A percentile compares a stretch with the other conserved stretches of the same genome.
Conservation (phyloP, 2,888 invertebrate genomes). For the Stenotaenia linearis region DNA sequence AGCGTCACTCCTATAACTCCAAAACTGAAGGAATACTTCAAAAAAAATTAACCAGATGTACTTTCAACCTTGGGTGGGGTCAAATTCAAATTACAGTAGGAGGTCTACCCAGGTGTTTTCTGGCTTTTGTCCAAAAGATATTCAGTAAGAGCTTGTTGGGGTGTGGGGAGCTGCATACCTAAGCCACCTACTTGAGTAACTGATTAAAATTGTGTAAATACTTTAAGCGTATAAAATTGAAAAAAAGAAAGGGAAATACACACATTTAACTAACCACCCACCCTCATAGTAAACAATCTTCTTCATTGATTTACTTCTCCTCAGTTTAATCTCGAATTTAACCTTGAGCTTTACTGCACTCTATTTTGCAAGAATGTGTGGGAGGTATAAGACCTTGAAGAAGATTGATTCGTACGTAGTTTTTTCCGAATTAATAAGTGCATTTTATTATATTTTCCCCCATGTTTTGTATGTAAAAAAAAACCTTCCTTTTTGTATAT, state of each 20-base stretch:
- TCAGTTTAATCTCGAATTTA: background rate
- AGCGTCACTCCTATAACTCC: no score
- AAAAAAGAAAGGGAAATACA: background rate
- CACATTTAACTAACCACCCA: background rate
- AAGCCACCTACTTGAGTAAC: constrained; percentile 17
- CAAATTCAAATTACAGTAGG: constrained; percentile 24
- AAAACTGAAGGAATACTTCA: constrained; percentile 5
- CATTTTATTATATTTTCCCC: background rate
- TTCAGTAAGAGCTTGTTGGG: constrained; percentile 5
- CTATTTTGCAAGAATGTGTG: constrained; percentile 11
- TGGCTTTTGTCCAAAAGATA: constrained; percentile 20
- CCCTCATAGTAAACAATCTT: background rate
- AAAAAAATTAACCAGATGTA: constrained; percentile 13
- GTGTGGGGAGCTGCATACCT: constrained; percentile 23
- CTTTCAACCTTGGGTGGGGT: constrained; percentile 26
- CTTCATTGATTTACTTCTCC: background rate
- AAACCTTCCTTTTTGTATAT: background rate
- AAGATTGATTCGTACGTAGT: background rate
- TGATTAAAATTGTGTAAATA: constrained; percentile 5
- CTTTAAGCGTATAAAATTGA: background rate
- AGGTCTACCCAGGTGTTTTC: constrained; percentile 23
- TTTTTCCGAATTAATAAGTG: background rate
- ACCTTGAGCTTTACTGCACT: background rate
- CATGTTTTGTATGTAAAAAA: background rate
- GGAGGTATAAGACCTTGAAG: constrained; percentile 16